Percentiles rank a stretch among this genome's conserved stretches.
These are phyloP conservation scores for Hydrotaea cyrtoneurina DNA, from an alignment of 2,888 invertebrate genomes.

Conservation along the genomic window DNA sequence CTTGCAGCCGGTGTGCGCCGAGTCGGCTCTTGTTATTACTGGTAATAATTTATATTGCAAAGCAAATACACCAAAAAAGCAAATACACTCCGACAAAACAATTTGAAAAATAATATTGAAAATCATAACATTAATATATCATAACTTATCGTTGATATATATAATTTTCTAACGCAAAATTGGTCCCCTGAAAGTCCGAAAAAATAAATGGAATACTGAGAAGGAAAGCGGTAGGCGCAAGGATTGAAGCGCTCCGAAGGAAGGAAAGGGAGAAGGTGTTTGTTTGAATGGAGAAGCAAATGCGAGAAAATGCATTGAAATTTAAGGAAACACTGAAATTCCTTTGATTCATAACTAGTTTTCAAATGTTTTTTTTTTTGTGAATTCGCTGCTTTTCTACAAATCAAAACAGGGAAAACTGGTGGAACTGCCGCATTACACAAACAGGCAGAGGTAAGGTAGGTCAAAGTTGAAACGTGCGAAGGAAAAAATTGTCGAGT, in stretches of 20 bases:
- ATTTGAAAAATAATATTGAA: conserved; percentile 26
- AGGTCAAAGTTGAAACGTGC: conserved; percentile 78
- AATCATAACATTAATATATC: conserved; percentile 21
- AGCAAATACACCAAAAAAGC: conserved; percentile 46
- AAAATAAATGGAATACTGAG: conserved; percentile 43
- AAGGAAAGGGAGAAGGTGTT: conserved; percentile 47
- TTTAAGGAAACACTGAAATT: conserved; percentile 70
- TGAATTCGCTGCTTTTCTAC: conserved; percentile 44
- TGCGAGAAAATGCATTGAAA: conserved; percentile 71
- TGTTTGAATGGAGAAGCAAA: conserved; percentile 48
- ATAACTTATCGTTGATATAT: conserved; percentile 55
- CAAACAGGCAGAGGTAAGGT: conserved; percentile 74
- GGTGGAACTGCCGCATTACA: conserved; percentile 67
- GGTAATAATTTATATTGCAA: neutral
- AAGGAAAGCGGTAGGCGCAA: conserved; percentile 62
- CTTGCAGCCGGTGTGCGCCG: no score
- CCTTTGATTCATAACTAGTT: conserved; percentile 35
- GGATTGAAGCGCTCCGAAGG: conserved; percentile 56
- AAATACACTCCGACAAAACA: conserved; percentile 44
- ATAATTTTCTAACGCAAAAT: conserved; percentile 71
- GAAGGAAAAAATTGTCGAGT: conserved; percentile 52
- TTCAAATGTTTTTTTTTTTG: conserved; percentile 46
- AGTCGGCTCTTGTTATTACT: no score
- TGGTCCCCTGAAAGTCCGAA: conserved; percentile 63
- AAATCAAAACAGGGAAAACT: conserved; percentile 60